Base-by-base conservation (phyloP, 2,888 invertebrate genomes). In the Coelinius sp. region DNA sequence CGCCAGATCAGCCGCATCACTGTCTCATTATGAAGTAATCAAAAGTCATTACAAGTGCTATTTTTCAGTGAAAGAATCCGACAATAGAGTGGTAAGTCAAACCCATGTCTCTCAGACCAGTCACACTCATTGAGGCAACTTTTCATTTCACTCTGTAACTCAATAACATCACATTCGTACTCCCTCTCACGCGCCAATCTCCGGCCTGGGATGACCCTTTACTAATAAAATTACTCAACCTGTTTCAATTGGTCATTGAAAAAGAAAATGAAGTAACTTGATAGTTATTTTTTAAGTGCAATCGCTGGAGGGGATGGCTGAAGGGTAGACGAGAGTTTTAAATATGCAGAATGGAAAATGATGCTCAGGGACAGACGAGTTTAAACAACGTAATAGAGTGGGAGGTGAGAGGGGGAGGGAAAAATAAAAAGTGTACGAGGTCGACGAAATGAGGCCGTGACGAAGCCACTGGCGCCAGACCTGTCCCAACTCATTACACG, bases 31-130 rank as follows among this genome's bases (percentile, higher is more conserved):
- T 85, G 83, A 84, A 86, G 85, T 87, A 86, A 87, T 87, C 86
- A 87, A 87, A 87, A 86, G 81, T 85, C 86, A 87, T 87, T 87
- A 87, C 87, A 84, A 84, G 84, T 84, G 81, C 84, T 86, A 86
- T 87, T 83, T 83, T 85, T 85, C 85, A 85, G 84, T 81, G 82
- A 76, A 75, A 38, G 10, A 76, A 20, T 77, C 81, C 82, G 81
- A 81, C 72, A 70, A 73, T 78, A 62, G 73, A 77, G 66, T 68
- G 68, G 80, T 81, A 80, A 82, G 85, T 86, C 87, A 83, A 81
- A 86, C 86, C 86, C 86, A 87, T 84, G 80, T 86, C 85, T 84
- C 44, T 68, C 41, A 20, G 17, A 27, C 52, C 12, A 49, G 7
- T 22, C n/a, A 70, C 31, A 70, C 52, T 59, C 59, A 44, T 56